phyloP scores from a whole-genome alignment of 37 sponge, comb jelly and placozoan genomes.

The Oopsacas minuta region DNA sequence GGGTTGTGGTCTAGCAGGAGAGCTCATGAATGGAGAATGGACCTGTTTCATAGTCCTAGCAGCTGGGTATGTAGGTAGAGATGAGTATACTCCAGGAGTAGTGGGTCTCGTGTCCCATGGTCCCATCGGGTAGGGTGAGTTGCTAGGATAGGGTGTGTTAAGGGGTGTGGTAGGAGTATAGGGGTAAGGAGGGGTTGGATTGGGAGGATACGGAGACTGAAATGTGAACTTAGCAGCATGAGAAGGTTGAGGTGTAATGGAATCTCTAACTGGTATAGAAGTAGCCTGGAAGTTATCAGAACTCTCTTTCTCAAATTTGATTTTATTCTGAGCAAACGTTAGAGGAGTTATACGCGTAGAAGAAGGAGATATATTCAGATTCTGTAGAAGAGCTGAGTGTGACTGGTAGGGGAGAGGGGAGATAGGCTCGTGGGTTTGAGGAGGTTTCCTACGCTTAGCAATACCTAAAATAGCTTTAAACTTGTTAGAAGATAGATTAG shows the following conservation, averaged over 20 bases:
- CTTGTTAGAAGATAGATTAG: neutral
- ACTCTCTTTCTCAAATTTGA: neutral
- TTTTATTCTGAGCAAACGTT: neutral
- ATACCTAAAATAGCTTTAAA: neutral
- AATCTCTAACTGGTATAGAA: neutral
- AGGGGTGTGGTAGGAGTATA: neutral
- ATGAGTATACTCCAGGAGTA: neutral
- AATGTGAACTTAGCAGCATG: neutral
- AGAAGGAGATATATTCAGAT: constrained; percentile 9
- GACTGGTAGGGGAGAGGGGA: constrained; percentile 4
- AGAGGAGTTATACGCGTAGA: neutral
- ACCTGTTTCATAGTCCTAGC: neutral
- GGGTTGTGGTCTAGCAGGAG: neutral
- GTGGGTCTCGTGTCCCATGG: neutral
- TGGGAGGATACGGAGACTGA: neutral
- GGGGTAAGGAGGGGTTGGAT: neutral
- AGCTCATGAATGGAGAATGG: neutral
- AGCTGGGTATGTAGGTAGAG: neutral
- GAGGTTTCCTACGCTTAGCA: neutral
- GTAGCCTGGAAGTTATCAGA: neutral
- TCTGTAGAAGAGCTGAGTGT: neutral
- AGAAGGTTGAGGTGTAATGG: neutral
- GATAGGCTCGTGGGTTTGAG: neutral
- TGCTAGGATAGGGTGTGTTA: neutral
- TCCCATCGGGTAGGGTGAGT: neutral